Base-by-base conservation (phyloP, 2,113 vertebrate genomes). In the Zeus faber region DNA sequence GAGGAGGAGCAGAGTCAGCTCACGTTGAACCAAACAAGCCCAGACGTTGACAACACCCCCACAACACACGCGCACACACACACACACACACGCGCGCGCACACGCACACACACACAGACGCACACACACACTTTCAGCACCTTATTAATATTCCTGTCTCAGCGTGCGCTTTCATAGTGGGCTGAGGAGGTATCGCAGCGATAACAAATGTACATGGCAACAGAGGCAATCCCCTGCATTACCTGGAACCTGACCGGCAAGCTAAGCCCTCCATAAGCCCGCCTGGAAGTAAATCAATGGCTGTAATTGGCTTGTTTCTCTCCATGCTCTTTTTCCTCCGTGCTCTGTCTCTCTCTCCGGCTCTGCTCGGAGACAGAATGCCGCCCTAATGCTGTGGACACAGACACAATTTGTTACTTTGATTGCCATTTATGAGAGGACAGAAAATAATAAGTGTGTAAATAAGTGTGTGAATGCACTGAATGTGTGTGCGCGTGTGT, bases 251-350 rank as follows among this genome's bases (percentile, higher is more conserved):
- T n/a, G 33, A n/a, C 11, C 33, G 13, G 6, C 13, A 11, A 14
- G 33, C 33, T 37, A 37, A 37, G 33, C 33, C 33, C 33, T 37
- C 14, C 1, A 14, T 37, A 37, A 37, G 33, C 33, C 33, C 33
- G 33, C n/a, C 33, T 37, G 33, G 11, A 37, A 37, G 33, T n/a
- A 37, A 37, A 37, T 37, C 33, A 37, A 37, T 37, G 33, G n/a
- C 33, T n/a, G 33, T 37, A 37, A 37, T 37, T 37, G 33, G 33
- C 33, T 37, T 37, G 33, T 37, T 37, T 37, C 13, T 37, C 31
- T 33, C 31, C 8, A 7, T 33, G 2, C 31, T 33, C 31, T 33
- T 11, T 8, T 4, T 9, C 9, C 27, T 9, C 27, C 9, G 4
- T 5, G 7, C 27, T 37, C 33, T 37, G 11, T 9, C 33, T 37